Conservation (phyloP, 1,140 invertebrate genomes). For the Cryptotermes secundus region DNA sequence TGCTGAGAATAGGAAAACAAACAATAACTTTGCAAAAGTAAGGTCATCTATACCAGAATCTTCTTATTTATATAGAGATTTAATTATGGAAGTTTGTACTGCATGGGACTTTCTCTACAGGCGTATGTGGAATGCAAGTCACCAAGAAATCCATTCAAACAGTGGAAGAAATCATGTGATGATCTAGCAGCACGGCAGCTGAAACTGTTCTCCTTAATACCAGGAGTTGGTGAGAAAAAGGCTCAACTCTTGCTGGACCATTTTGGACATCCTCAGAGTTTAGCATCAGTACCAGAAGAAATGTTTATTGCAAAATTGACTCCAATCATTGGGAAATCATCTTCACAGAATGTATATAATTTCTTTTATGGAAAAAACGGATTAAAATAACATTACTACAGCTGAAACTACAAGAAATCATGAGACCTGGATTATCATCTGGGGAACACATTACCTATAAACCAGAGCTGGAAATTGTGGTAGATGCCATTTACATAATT, state of each 20-base stretch:
- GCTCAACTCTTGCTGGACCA: not conserved
- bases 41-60: no score
- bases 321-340: not conserved
- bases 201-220: not conserved
- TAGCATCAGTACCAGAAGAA: not conserved
- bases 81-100: no score
- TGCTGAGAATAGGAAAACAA: no score
- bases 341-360: not conserved
- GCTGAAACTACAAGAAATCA: not conserved
- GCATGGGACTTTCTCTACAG: not conserved
- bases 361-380: constrained; percentile 6
- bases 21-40: no score
- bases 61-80: no score
- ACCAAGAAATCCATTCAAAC: constrained; percentile 21
- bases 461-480: no score
- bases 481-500: no score
- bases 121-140: not conserved
- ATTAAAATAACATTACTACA: no score
- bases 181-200: not conserved
- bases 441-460: no score
- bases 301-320: constrained; percentile 7
- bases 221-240: constrained; percentile 22
- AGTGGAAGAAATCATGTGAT: not conserved
- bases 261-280: not conserved
- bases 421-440: no score